A percentile compares a stretch with the other conserved stretches of the same genome.
phyloP scores from a whole-genome alignment of 1,140 invertebrate species.

The Drosophila ironensis region DNA sequence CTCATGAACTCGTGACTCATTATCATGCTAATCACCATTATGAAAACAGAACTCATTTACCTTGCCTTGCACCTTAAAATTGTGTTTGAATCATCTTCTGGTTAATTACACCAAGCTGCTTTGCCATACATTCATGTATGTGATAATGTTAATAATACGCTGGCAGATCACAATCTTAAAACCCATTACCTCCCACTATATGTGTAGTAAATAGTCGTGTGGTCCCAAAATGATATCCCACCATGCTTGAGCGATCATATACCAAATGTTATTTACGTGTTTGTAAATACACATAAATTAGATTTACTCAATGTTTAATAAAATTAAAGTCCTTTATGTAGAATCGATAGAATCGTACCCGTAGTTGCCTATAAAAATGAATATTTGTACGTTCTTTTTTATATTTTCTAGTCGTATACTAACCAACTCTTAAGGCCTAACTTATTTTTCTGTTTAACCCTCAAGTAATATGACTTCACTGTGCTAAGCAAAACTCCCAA shows the following conservation, averaged over 20 bases:
- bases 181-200: constrained; percentile 9
- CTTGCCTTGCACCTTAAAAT: constrained; percentile 23
- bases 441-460: constrained; percentile 7
- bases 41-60: constrained; percentile 21
- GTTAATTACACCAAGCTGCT: neutral
- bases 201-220: constrained; percentile 30
- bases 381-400: constrained; percentile 11
- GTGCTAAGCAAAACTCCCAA: constrained; percentile 6
- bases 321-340: neutral
- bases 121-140: constrained; percentile 23
- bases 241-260: neutral
- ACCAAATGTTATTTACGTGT: neutral
- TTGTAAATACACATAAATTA: neutral
- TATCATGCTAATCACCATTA: constrained; percentile 10
- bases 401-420: constrained; percentile 15
- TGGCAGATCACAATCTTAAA: constrained; percentile 13
- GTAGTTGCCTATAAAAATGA: constrained; percentile 8
- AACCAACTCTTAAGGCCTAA: constrained; percentile 1
- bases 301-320: neutral
- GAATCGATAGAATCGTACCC: neutral
- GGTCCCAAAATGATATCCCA: neutral
- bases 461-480: constrained; percentile 25
- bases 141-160: constrained; percentile 18
- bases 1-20: constrained; percentile 11
- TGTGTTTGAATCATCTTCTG: constrained; percentile 19